Conservation (phyloP, 2,797 vertebrate genomes). For the Huso huso region DNA sequence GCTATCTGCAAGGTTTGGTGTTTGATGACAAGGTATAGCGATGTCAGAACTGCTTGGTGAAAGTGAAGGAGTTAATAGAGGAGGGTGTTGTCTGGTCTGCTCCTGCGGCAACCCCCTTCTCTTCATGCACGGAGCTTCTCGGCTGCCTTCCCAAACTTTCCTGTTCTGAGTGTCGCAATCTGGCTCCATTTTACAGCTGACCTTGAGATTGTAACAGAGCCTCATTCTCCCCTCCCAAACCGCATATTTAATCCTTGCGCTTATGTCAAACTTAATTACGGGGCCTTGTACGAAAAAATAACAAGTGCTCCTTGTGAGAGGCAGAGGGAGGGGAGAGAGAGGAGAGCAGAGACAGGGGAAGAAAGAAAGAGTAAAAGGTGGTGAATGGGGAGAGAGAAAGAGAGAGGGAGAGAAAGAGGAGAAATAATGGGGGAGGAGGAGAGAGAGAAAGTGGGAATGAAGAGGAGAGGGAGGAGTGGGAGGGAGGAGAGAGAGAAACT, state of each 20-base stretch:
- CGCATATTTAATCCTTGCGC: constrained; percentile 98
- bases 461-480: constrained; percentile 42
- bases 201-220: constrained; percentile 80
- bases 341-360: constrained; percentile 18
- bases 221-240: constrained; percentile 81
- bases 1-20: too few species aligned
- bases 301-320: constrained; percentile 73
- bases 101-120: constrained; percentile 39
- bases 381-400: constrained; percentile 23
- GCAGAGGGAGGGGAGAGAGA: constrained; percentile 46
- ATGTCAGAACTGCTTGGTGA: background rate
- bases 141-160: constrained; percentile 67
- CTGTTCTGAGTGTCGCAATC: constrained; percentile 72
- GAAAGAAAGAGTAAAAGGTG: constrained; percentile 24
- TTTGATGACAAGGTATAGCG: too few species aligned
- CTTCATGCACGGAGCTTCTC: constrained; percentile 51
- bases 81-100: constrained; percentile 19
- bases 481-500: constrained; percentile 25
- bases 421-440: constrained; percentile 31
- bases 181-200: constrained; percentile 80
- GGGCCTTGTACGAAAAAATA: constrained; percentile 95
- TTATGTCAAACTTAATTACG: constrained; percentile 99
- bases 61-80: background rate
- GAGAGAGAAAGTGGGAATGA: constrained; percentile 28
- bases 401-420: constrained; percentile 40